Conservation (phyloP, 2,797 vertebrate genomes). For the Parotocinclus haroldoi region DNA sequence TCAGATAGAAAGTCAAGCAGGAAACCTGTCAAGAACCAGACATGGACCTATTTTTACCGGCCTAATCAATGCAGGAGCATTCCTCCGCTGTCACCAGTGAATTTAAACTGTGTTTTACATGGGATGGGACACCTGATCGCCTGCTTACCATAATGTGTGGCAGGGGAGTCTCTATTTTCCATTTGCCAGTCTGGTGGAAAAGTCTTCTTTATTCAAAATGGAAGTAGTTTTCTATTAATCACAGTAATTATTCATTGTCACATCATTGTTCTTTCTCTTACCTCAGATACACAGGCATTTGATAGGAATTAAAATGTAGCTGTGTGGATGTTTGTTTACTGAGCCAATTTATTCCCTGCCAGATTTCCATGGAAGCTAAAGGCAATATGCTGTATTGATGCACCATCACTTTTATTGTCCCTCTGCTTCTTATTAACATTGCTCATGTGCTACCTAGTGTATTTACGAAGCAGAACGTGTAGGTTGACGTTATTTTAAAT, state of each 20-base stretch:
- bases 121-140: slow-evolving; percentile 17
- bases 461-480: background rate
- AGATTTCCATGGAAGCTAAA: slow-evolving; percentile 18
- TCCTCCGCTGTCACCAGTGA: background rate
- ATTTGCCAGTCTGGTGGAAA: background rate
- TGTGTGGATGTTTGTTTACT: slow-evolving; percentile 23
- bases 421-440: slow-evolving; percentile 5
- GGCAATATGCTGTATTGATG: slow-evolving; percentile 16
- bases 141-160: slow-evolving; percentile 30
- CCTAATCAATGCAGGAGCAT: slow-evolving; percentile 22
- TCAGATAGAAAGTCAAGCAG: slow-evolving; percentile 13
- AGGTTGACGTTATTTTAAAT: no score
- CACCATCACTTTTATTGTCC: slow-evolving; percentile 17
- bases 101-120: slow-evolving; percentile 26
- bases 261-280: no score
- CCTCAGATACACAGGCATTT: background rate
- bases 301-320: slow-evolving; percentile 6
- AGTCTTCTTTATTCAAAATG: no score
- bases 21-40: slow-evolving; percentile 8
- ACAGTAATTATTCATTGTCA: no score
- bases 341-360: slow-evolving; percentile 16
- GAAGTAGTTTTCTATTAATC: no score
- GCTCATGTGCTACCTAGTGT: slow-evolving; percentile 13
- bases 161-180: background rate
- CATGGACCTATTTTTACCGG: slow-evolving; percentile 7